A percentile compares a stretch with the other conserved stretches of the same genome.
These are phyloP conservation scores for Oryctolagus cuniculus DNA, from an alignment of 2,113 vertebrate genomes.

Conservation along the genomic window mOryCun1.1 NC_091438.1:109810501-109811000, in stretches of 20 bases:
- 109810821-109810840: not conserved
- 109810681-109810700: slow-evolving; percentile 1
- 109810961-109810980: not conserved
- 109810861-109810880: not conserved
- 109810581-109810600: not conserved
- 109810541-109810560: slow-evolving; percentile 22
- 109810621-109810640: slow-evolving; percentile 76
- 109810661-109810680: slow-evolving; percentile 26
- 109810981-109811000: not conserved
- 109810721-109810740: not conserved
- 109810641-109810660: slow-evolving; percentile 36
- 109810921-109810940: not conserved
- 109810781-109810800: not conserved
- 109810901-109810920: not conserved
- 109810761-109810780: not conserved
- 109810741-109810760: not conserved
- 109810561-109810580: slow-evolving; percentile 61
- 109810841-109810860: not conserved
- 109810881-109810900: not conserved
- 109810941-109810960: not conserved
- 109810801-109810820: not conserved
- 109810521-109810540: slow-evolving; percentile 68
- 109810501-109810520: slow-evolving; percentile 70
- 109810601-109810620: slow-evolving; percentile 55
- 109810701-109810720: not conserved